phyloP scores from a whole-genome alignment of 2,888 invertebrate species.

The Balanococcus diminutus region DNA sequence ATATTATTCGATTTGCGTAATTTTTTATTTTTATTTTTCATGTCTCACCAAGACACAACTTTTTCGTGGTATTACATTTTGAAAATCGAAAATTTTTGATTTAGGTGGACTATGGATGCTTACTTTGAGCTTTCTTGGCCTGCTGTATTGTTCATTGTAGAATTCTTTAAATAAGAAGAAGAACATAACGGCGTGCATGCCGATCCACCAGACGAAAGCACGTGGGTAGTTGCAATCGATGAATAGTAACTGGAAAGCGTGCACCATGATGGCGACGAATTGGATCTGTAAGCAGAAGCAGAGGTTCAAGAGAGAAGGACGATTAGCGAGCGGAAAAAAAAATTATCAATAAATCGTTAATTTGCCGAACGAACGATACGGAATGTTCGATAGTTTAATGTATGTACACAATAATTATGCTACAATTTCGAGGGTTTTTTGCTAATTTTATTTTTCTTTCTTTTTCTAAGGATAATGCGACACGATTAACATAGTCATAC shows the following conservation, averaged over 20 bases:
- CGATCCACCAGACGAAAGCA: constrained; percentile 96
- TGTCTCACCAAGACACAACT: too few relatives aligned
- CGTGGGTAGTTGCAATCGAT: constrained; percentile 91
- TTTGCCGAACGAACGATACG: too few relatives aligned
- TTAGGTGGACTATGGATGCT: neutral
- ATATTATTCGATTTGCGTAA: too few relatives aligned
- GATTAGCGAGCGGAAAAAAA: neutral
- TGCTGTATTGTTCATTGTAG: constrained; percentile 81
- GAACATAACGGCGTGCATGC: constrained; percentile 94
- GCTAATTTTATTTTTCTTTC: neutral
- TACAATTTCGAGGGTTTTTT: neutral
- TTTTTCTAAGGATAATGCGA: neutral
- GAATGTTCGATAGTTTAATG: too few relatives aligned
- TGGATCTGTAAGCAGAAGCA: constrained; percentile 70
- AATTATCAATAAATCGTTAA: too few relatives aligned
- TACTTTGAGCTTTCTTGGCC: constrained; percentile 62
- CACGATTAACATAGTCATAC: neutral
- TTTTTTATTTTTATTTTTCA: too few relatives aligned
- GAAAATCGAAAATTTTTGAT: too few relatives aligned
- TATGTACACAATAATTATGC: too few relatives aligned
- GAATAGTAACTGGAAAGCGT: constrained; percentile 90
- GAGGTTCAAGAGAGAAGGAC: neutral
- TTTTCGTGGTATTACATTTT: too few relatives aligned
- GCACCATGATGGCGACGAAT: constrained; percentile 87
- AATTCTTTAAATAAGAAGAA: constrained; percentile 94